Base-by-base conservation (phyloP, 2,113 vertebrate genomes). In the Tragelaphus scriptus region DNA sequence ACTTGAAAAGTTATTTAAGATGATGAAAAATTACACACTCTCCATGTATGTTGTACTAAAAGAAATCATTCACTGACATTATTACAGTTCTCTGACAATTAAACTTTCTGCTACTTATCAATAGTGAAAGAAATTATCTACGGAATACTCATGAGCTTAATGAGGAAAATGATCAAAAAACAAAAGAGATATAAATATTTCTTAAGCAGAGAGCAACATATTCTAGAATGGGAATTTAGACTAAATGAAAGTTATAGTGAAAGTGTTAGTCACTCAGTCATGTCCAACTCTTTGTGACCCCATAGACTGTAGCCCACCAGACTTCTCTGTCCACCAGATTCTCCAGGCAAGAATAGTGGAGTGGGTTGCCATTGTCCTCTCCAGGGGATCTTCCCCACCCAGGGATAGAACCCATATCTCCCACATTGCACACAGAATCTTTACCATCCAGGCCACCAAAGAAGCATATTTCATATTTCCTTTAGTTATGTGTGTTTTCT, bases 1-100 rank as follows among this genome's bases (percentile, higher is more conserved):
- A 93, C 49, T 91, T 49, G 28, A 93, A 94, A 90, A n/a, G n/a
- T 94, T 92, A 96, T 81, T 94, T 95, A 80, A 92, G 59, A 88
- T 88, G 51, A 92, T 51, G 14, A 93, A 90, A 96, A 77, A 85
- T 40, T 79, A 79, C 5, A 51, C 11, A 55, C 2, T 85, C 82
- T 59, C 3, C 16, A 68, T 65, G 3, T 36, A 68, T 82, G 59
- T 75, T 5, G 11, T 94, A 88, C 65, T 91, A 81, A 61, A 49
- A 49, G 32, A 58, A 79, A 49, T 12, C 1, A 59, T 88, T 90
- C 25, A 17, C 84, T 90, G 56, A 59, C 21, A 91, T 26, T 6
- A 61, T 56, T 77, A 84, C 28, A 85, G 1, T 12, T 28, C 25
- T 88, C 61, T 84, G 36, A 59, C 14, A 86, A 88, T 85, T 84